Evolutionary conservation across 2,113 vertebrate genomes (phyloP), one percentile per base, ranked within the genome.

Genomic region (Neomonachus schauinslandi): DNA sequence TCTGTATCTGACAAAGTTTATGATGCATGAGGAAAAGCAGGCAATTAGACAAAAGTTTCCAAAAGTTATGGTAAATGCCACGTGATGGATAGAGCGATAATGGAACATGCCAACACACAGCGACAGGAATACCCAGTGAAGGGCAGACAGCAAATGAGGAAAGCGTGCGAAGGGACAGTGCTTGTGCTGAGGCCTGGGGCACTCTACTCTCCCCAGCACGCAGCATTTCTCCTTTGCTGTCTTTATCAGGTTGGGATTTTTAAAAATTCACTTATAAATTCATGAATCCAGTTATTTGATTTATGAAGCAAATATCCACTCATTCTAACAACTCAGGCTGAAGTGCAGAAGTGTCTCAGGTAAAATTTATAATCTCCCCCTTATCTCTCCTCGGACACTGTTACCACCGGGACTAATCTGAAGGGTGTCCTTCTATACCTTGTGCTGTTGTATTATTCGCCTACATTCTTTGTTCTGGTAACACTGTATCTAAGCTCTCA

Each of bases 191-290:
- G 76, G 33, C 4, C 55, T 55, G 28, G 39, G 39, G 39, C 39
- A 42, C 26, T 63, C 22, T 21, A 16, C 5, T 4, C 13, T 24
- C n/a, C 33, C 21, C 65, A n/a, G 42, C 12, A 5, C 4, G 0
- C 21, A 13, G 24, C n/a, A 4, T 49, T 82, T 57, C 51, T 77
- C 59, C n/a, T 67, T 61, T 46, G 14, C 49, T 1, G 1, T 22
- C n/a, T 59, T 65, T n/a, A 39, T 79, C 79, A 28, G 46, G 18
- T 7, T 81, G 39, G 31, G 7, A 16, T 36, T 90, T 39, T 36
- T 24, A 61, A 28, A 36, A 59, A 21, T 36, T 33, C 53, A 51
- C 24, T 67, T 39, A 49, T 31, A 28, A 39, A 69, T 15, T 90
- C 1, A 24, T 24, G 65, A 81, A 36, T 42, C 36, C 18, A 51